These are phyloP conservation scores for Prionace glauca DNA, from an alignment of 2,797 vertebrate genomes.

Conservation along the genomic window DNA sequence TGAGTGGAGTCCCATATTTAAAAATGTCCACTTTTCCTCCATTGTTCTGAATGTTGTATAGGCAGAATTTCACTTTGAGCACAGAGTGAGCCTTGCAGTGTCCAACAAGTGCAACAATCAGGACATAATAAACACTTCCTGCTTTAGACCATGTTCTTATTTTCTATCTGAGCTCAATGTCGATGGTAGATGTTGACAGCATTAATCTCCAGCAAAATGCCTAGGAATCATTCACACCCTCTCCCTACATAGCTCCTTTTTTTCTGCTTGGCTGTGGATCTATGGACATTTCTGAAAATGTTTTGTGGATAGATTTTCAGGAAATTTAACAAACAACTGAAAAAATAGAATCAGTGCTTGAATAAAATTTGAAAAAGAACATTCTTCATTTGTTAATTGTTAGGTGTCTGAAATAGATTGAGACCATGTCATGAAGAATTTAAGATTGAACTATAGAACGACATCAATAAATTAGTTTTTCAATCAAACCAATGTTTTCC, in stretches of 20 bases:
- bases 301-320: background rate
- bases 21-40: too few relatives aligned
- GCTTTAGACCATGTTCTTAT: too few relatives aligned
- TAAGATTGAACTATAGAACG: background rate
- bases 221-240: background rate
- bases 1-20: too few relatives aligned
- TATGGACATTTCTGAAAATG: background rate
- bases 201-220: too few relatives aligned
- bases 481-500: background rate
- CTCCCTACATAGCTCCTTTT: background rate
- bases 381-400: background rate
- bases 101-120: too few relatives aligned
- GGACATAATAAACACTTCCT: too few relatives aligned
- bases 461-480: background rate
- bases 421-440: background rate
- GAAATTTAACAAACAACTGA: background rate
- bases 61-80: too few relatives aligned
- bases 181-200: too few relatives aligned
- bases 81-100: too few relatives aligned
- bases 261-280: background rate
- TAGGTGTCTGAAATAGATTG: background rate
- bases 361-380: background rate
- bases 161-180: too few relatives aligned
- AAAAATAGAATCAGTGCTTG: background rate
- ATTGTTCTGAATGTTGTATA: too few relatives aligned